Evolutionary conservation across 2,797 vertebrate genomes (phyloP).

Genomic region (Gallinago nigripennis): DNA sequence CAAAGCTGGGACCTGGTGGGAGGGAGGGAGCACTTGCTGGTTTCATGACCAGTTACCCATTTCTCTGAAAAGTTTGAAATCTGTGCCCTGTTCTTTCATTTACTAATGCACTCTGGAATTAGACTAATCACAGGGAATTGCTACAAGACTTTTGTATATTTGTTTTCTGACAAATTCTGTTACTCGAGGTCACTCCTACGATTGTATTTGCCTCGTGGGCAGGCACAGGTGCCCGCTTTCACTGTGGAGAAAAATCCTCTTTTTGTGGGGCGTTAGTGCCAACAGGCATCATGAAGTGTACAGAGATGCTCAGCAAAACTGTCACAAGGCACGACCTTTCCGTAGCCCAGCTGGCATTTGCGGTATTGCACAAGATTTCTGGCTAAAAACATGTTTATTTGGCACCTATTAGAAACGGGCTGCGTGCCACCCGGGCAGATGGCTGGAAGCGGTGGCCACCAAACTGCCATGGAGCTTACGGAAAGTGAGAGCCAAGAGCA

Average conservation of each 20-base stretch:
- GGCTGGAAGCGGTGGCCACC: neutral
- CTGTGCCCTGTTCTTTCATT: neutral
- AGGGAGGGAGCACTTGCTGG: neutral
- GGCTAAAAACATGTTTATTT: slow-evolving; percentile 1
- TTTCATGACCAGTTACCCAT: neutral
- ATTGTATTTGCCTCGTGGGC: neutral
- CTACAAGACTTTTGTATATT: neutral
- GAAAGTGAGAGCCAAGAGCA: neutral
- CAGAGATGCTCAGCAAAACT: slow-evolving; percentile 7
- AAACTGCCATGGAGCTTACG: neutral
- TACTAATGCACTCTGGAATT: neutral
- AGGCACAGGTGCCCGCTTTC: neutral
- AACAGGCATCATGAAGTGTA: neutral
- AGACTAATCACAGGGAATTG: neutral
- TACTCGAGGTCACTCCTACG: slow-evolving; percentile 14
- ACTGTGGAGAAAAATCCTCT: neutral
- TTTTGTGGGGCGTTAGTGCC: neutral
- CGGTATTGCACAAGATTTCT: neutral
- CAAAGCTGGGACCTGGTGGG: neutral
- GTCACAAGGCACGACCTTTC: neutral
- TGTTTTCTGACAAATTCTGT: neutral
- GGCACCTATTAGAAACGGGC: slow-evolving; percentile 13
- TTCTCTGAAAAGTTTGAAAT: neutral
- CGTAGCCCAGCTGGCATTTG: neutral
- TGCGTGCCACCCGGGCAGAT: slow-evolving; percentile 20